Evolutionary conservation across 2,888 invertebrate species (phyloP).

Genomic region (Trissolcus japonicus): DNA sequence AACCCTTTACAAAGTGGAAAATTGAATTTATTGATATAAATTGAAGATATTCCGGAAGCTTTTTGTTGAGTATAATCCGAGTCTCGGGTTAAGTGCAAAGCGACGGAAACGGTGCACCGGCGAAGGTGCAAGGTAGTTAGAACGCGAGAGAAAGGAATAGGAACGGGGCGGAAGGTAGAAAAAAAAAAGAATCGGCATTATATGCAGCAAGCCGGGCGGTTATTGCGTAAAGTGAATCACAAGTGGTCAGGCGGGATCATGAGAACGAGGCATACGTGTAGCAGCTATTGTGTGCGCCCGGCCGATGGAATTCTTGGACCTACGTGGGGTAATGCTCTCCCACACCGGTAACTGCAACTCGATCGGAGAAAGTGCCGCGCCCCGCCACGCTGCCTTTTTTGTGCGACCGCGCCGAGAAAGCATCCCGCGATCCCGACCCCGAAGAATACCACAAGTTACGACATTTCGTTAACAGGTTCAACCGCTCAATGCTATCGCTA

Average conservation of each 20-base stretch:
- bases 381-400: conserved; percentile 37
- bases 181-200: conserved; percentile 58
- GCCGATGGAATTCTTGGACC: conserved; percentile 49
- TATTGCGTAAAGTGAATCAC: conserved; percentile 65
- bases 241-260: conserved; percentile 64
- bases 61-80: no score
- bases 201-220: conserved; percentile 59
- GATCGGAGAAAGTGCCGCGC: conserved; percentile 56
- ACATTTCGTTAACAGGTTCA: conserved; percentile 52
- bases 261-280: conserved; percentile 59
- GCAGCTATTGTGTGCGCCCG: conserved; percentile 36
- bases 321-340: conserved; percentile 47
- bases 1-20: no score
- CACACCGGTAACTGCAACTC: conserved; percentile 40
- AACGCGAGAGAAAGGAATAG: conserved; percentile 53
- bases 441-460: conserved; percentile 15
- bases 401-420: conserved; percentile 28
- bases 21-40: no score
- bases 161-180: conserved; percentile 29
- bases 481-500: conserved; percentile 7
- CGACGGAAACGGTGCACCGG: conserved; percentile 40
- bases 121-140: conserved; percentile 55
- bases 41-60: no score
- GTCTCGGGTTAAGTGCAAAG: conserved; percentile 19
- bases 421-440: conserved; percentile 28